Evolutionary conservation across 2,888 invertebrate species (phyloP), one percentile per base, ranked within the genome.

Genomic region (Standfussiana lucernea): DNA sequence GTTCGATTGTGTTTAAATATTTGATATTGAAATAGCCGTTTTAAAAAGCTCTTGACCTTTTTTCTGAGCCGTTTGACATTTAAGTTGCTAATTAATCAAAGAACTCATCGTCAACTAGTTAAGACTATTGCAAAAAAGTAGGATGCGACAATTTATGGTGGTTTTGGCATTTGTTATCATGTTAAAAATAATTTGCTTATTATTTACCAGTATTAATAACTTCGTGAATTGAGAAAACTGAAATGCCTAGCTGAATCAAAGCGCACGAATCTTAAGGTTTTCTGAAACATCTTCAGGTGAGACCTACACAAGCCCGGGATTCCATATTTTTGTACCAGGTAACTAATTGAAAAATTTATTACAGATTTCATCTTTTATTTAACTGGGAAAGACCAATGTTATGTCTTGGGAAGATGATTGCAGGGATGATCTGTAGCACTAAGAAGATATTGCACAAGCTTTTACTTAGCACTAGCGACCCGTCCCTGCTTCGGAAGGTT

Each of bases 31-130:
- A 75, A 75, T 53, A 28, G 6, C 13, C 56, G 21, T 35, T 21
- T 21, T 8, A 24, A 56, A 45, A 35, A 32, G 8, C 35, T 42
- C 50, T 45, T 77, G 77, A 76, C 67, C 61, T 67, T 35, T 61
- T 32, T 15, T 59, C 28, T 37, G 24, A 40, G 45, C 45, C 47
- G 32, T 68, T 66, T 40, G 76, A 69, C 56, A 77, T 70, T 70
- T 47, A 3, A 65, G 32, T 35, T 80, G 42, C 24, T 50, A 79
- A 73, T 42, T 40, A 78, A 68, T 28, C 2, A 37, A 68, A 77
- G 21, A 70, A 62, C 7, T 56, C 21, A 35, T 15, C 28, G 11
- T 37, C 24, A 32, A 45, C 13, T 37, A 5, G 28, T 37, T 10
- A 28, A 50, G 6, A n/a, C 32, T 7, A 59, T 47, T 32, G 45